Evolutionary conservation across 2,888 invertebrate genomes (phyloP).

Genomic region (Elegia similella): DNA sequence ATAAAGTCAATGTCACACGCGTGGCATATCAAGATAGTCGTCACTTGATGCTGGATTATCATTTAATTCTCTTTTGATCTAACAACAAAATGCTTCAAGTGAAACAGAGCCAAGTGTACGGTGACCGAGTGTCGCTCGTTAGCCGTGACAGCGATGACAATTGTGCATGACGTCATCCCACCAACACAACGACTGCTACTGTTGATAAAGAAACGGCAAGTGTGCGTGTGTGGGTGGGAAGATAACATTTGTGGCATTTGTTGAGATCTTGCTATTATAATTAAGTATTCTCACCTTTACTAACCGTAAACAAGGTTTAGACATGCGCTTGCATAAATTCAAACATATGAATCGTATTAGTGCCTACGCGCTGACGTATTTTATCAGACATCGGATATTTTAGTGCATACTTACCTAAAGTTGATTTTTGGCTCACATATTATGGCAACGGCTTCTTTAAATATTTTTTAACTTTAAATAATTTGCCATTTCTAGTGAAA

Average conservation of each 20-base stretch:
- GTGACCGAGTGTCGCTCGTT: slow-evolving; percentile 65
- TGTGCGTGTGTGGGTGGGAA: slow-evolving; percentile 49
- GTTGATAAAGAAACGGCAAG: slow-evolving; percentile 59
- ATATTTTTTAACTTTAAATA: too few relatives aligned
- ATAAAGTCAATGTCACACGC: slow-evolving; percentile 42
- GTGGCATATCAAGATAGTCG: neutral
- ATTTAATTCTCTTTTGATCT: slow-evolving; percentile 5
- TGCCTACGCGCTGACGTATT: neutral
- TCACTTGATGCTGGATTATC: slow-evolving; percentile 1
- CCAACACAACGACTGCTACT: slow-evolving; percentile 37
- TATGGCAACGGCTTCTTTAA: too few relatives aligned
- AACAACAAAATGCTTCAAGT: slow-evolving; percentile 35
- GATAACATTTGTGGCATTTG: slow-evolving; percentile 46
- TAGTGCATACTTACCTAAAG: too few relatives aligned
- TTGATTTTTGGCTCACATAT: too few relatives aligned
- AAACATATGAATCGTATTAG: neutral
- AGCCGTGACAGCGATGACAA: slow-evolving; percentile 77
- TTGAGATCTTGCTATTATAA: slow-evolving; percentile 40
- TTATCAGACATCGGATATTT: too few relatives aligned
- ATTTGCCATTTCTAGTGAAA: too few relatives aligned
- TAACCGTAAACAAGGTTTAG: slow-evolving; percentile 14
- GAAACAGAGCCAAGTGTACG: slow-evolving; percentile 41
- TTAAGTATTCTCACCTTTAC: slow-evolving; percentile 27
- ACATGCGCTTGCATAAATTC: neutral
- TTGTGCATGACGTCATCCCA: slow-evolving; percentile 70